A percentile compares a stretch with the other conserved stretches of the same genome.
Conservation (phyloP, 35 echinoderm and acorn worm species). For the Stichopus chloronotus region DNA sequence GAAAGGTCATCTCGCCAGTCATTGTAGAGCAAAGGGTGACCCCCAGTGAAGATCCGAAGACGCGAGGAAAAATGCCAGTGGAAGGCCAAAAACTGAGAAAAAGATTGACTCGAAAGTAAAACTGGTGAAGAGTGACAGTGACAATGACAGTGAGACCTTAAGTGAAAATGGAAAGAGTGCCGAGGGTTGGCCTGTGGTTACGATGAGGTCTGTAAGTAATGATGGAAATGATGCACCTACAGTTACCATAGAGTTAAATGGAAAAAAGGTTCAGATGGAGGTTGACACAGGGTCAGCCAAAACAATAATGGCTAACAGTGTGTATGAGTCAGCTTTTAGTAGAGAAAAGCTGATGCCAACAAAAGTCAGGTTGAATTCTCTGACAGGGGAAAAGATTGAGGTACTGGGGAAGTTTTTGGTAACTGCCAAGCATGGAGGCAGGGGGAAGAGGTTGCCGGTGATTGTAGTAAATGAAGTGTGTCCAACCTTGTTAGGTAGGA, state of each 20-base stretch:
- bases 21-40: not conserved
- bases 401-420: not conserved
- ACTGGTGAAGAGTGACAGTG: not conserved
- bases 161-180: not conserved
- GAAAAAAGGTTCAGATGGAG: not conserved
- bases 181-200: not conserved
- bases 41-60: too few relatives aligned
- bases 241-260: not conserved
- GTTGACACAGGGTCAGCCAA: too few relatives aligned
- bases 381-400: slow-evolving; percentile 13
- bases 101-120: not conserved
- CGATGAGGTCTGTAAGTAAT: not conserved
- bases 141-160: not conserved
- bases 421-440: slow-evolving; percentile 6
- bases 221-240: not conserved
- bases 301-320: slow-evolving; percentile 17
- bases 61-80: too few relatives aligned
- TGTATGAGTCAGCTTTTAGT: not conserved
- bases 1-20: too few relatives aligned
- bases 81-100: not conserved
- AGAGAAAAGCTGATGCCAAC: not conserved
- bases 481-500: not conserved
- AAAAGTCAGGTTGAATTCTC: not conserved
- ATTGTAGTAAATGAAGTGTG: not conserved
- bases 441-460: not conserved